Evolutionary conservation across 2,113 vertebrate genomes (phyloP), one percentile per base, ranked within the genome.

Genomic region (Pelvicachromis taeniatus): DNA sequence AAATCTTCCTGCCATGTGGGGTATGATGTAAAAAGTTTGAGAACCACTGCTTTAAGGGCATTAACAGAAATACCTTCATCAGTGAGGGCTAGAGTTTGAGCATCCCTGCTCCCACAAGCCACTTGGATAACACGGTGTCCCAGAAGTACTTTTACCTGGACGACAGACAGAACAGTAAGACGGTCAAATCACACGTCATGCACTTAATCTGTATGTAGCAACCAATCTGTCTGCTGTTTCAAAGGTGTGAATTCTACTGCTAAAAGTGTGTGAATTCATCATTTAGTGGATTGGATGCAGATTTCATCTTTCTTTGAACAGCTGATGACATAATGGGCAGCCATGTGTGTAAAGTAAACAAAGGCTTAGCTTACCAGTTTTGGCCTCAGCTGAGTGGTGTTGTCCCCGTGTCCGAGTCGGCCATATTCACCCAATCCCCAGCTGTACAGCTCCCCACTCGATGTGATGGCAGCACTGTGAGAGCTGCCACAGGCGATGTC

Each of bases 341-440:
- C 42, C 68, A 31, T 31, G 17, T 50, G 26, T 75, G 21, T 40
- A 14, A 48, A 77, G 31, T 50, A 45, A 75, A 81, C 12, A n/a
- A 38, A 73, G 6, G 9, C 1, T 12, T 26, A 81, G n/a, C 90
- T 83, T 95, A 99, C 99, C 97, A 99, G 97, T 95, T 99, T 99
- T 31, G 99, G 99, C 87, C 99, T 97, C 61, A 99, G 96, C 82
- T 99, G 99, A 1, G 99, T 99, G 2, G 98, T 98, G 91, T 99
- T 99, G 93, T 99, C 99, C 4, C 98, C 98, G 3, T 99, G 99
- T 40, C 99, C 99, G 16, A 99, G 94, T 1, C 99, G 97, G 45
- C 98, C 99, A 17, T 99, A 99, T 80, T 99, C 98, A 10, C 99
- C 99, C 11, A 99, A 94, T 9, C 98, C 99, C 99, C 98, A 99